Conservation (phyloP, 2,888 invertebrate genomes). For the Coronaproctus castanopsis region DNA sequence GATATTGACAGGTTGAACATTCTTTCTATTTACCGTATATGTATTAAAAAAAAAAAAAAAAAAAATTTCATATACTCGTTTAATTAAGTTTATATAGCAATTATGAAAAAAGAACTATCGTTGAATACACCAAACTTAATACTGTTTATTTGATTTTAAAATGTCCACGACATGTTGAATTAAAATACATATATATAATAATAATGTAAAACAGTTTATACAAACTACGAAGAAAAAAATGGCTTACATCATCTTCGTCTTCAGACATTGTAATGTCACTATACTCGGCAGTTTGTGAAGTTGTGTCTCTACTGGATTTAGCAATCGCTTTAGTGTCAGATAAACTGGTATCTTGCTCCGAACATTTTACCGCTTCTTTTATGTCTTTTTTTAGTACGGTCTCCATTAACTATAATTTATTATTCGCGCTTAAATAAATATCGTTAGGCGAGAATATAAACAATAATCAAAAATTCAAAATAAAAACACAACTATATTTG, state of each 20-base stretch:
- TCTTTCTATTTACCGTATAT: slow-evolving; percentile 6
- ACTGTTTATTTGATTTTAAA: too few species aligned
- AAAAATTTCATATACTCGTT: not conserved
- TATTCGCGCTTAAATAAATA: not conserved
- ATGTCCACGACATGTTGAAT: too few species aligned
- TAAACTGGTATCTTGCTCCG: not conserved
- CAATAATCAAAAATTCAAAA: not conserved
- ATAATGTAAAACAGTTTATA: too few species aligned
- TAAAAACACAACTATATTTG: not conserved
- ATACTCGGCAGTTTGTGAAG: not conserved
- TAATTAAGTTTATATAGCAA: not conserved
- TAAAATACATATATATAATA: too few species aligned
- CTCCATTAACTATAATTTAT: slow-evolving; percentile 11
- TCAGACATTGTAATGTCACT: not conserved
- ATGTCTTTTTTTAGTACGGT: slow-evolving; percentile 12
- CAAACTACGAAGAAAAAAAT: too few species aligned
- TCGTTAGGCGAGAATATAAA: not conserved
- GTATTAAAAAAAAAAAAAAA: not conserved
- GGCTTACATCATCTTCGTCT: not conserved
- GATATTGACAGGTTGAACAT: slow-evolving; percentile 10
- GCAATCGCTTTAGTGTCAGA: not conserved
- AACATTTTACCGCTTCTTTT: slow-evolving; percentile 9
- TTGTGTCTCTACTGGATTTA: not conserved
- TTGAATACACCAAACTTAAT: too few species aligned
- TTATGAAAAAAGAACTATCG: too few species aligned